Evolutionary conservation across 2,797 vertebrate genomes (phyloP).

Genomic region (Bryconaethiops microstoma): DNA sequence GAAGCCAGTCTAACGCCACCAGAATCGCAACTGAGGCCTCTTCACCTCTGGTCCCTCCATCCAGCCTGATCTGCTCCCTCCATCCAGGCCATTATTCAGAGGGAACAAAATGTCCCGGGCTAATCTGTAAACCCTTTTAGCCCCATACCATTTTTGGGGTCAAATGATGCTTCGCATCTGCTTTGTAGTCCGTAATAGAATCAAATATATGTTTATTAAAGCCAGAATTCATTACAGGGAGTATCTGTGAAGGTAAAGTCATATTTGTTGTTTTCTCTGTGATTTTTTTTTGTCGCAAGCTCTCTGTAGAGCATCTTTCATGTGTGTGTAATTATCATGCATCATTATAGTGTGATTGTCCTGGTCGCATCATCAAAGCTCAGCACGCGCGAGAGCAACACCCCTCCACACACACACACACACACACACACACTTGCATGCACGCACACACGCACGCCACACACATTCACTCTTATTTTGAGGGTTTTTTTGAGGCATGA

Average conservation of each 20-base stretch:
- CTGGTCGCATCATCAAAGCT: constrained; percentile 81
- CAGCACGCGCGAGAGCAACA: constrained; percentile 71
- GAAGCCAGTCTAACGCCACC: not conserved
- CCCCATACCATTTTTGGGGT: constrained; percentile 62
- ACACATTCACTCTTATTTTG: constrained; percentile 63
- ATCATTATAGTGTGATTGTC: constrained; percentile 81
- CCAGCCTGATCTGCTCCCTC: constrained; percentile 45
- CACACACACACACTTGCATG: not conserved
- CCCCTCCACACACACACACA: not conserved
- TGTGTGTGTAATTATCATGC: constrained; percentile 82
- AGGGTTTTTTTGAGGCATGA: constrained; percentile 72
- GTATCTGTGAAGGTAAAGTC: constrained; percentile 79
- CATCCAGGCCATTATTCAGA: constrained; percentile 49
- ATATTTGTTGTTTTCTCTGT: constrained; percentile 78
- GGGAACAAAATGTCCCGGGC: constrained; percentile 44
- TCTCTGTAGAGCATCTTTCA: constrained; percentile 73
- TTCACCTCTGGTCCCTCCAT: not conserved
- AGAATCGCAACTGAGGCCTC: too few relatives aligned
- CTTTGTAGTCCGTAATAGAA: constrained; percentile 71
- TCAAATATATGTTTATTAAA: constrained; percentile 78
- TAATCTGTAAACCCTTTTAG: constrained; percentile 73
- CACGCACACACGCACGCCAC: not conserved
- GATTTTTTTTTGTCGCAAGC: constrained; percentile 57
- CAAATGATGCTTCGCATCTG: constrained; percentile 68
- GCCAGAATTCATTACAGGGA: constrained; percentile 74